These are phyloP conservation scores for Rallus limicola DNA, from an alignment of 2,113 vertebrate species.

Conservation along the genomic window DNA sequence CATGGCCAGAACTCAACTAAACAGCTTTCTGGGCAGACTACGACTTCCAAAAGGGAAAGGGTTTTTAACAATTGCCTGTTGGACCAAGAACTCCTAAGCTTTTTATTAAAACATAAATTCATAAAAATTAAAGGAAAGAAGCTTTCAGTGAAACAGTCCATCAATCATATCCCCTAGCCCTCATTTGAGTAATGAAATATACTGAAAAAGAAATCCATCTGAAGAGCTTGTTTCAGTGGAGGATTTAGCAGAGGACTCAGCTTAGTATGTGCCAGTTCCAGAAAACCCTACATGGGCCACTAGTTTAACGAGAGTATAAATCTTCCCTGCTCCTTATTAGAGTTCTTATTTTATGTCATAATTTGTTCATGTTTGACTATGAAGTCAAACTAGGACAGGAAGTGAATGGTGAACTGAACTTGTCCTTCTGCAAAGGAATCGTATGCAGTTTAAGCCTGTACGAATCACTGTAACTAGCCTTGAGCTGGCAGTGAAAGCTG, in stretches of 20 bases:
- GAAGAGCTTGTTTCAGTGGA: not conserved
- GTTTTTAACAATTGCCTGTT: not conserved
- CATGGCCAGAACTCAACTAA: not conserved
- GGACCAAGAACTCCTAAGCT: not conserved
- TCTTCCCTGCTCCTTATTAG: constrained; percentile 5
- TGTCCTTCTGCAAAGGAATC: not conserved
- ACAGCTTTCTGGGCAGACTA: not conserved
- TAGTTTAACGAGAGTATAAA: constrained; percentile 36
- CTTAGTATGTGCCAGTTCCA: not conserved
- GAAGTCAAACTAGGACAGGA: constrained; percentile 23
- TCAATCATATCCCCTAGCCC: not conserved
- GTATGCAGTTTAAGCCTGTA: not conserved
- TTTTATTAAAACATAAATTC: not conserved
- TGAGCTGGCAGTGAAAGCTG: not conserved
- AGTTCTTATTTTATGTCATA: not conserved
- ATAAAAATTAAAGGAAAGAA: not conserved
- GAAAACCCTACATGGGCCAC: not conserved
- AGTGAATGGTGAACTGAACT: not conserved
- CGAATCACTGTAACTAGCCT: constrained; percentile 1
- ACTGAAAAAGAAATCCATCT: not conserved
- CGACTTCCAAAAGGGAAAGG: not conserved
- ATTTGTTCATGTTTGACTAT: not conserved
- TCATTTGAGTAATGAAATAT: constrained; percentile 6
- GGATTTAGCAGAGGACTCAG: not conserved
- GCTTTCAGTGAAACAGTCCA: not conserved